Conservation (phyloP, 2,797 vertebrate genomes). For the Pseudochirops cupreus region DNA sequence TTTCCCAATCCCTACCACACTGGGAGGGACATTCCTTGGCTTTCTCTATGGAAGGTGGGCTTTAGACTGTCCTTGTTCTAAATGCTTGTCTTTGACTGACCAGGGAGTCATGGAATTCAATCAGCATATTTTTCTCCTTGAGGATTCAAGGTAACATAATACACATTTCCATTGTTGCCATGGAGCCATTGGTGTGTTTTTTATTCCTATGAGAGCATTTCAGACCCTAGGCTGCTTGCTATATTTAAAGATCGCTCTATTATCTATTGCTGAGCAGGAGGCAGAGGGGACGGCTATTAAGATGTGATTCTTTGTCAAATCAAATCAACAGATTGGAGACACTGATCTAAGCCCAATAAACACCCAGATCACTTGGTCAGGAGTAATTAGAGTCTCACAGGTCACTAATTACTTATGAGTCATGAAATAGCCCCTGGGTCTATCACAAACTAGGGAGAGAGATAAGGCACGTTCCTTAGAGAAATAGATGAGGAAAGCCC, state of each 20-base stretch:
- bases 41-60: slow-evolving; percentile 39
- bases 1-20: neutral
- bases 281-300: slow-evolving; percentile 61
- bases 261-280: slow-evolving; percentile 65
- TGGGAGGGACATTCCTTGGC: slow-evolving; percentile 47
- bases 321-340: slow-evolving; percentile 55
- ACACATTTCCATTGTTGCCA: slow-evolving; percentile 70
- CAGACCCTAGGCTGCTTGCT: slow-evolving; percentile 61
- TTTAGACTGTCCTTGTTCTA: slow-evolving; percentile 23
- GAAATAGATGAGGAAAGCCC: neutral
- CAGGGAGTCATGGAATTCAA: slow-evolving; percentile 62
- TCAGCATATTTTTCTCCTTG: slow-evolving; percentile 55
- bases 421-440: neutral
- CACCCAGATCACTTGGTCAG: slow-evolving; percentile 23
- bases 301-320: slow-evolving; percentile 40
- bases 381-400: slow-evolving; percentile 38
- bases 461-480: slow-evolving; percentile 39
- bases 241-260: slow-evolving; percentile 73
- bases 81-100: slow-evolving; percentile 43
- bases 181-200: slow-evolving; percentile 67
- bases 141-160: slow-evolving; percentile 72
- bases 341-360: slow-evolving; percentile 14
- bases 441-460: slow-evolving; percentile 40
- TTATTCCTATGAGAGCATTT: slow-evolving; percentile 65
- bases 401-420: slow-evolving; percentile 47